A percentile compares a stretch with the other conserved stretches of the same genome.
These are phyloP conservation scores for Hylaeus volcanicus DNA, from an alignment of 1,140 invertebrate genomes.

Conservation along the genomic window DNA sequence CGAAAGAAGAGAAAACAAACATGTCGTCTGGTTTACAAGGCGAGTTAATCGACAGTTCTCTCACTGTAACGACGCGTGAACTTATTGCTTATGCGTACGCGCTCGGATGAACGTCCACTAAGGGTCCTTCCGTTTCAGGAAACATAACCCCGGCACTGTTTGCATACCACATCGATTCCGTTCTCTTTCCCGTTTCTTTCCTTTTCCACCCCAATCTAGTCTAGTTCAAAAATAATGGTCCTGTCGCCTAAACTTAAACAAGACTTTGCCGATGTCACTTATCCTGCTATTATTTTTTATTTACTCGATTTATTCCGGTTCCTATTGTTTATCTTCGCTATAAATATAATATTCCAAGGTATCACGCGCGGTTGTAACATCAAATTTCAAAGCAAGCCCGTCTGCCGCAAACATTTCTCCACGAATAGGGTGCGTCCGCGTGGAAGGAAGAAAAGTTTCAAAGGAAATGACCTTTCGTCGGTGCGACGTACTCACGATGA, in stretches of 20 bases:
- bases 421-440: neutral
- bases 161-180: constrained; percentile 70
- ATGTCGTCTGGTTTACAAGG: constrained; percentile 44
- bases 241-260: no score
- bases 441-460: constrained; percentile 40
- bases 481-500: constrained; percentile 38
- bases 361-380: no score
- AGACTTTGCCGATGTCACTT: no score
- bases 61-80: constrained; percentile 49
- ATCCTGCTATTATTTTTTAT: no score
- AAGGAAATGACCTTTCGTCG: constrained; percentile 59
- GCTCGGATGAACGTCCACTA: constrained; percentile 65
- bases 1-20: constrained; percentile 38
- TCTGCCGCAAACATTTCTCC: no score
- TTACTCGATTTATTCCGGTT: no score
- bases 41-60: constrained; percentile 39
- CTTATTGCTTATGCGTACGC: constrained; percentile 60
- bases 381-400: no score
- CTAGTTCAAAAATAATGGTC: no score
- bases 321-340: no score
- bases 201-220: constrained; percentile 25
- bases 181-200: constrained; percentile 60
- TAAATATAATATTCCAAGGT: no score
- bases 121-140: constrained; percentile 77
- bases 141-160: constrained; percentile 71